These are phyloP conservation scores for Sebastes diploproa DNA, from an alignment of 2,797 vertebrate species.

Conservation along the genomic window DNA sequence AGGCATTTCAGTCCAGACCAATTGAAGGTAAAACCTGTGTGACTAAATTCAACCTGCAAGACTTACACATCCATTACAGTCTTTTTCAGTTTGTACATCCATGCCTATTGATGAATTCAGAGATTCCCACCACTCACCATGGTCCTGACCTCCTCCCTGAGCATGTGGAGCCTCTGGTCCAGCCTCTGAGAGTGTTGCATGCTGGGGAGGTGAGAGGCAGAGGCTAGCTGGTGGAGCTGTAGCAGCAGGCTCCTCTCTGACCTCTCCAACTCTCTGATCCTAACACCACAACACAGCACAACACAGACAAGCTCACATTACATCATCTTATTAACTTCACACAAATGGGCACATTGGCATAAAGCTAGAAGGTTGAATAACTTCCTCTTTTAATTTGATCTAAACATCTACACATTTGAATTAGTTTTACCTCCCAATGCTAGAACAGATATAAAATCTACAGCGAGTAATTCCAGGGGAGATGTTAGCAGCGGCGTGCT, in stretches of 20 bases:
- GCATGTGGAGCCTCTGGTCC: constrained; percentile 77
- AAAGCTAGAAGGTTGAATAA: not conserved
- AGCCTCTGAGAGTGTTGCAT: constrained; percentile 73
- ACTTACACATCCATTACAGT: not conserved
- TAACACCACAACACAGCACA: constrained; percentile 23
- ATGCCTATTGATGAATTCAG: not conserved
- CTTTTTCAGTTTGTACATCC: not conserved
- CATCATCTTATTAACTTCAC: not conserved
- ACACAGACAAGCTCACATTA: constrained; percentile 16
- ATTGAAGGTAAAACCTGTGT: not conserved
- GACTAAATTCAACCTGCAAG: not conserved
- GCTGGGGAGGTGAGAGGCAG: constrained; percentile 48
- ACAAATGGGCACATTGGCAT: not conserved
- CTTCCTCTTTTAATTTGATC: not conserved
- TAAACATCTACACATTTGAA: not conserved
- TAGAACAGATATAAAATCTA: not conserved
- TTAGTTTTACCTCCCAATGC: not conserved
- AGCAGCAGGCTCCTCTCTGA: constrained; percentile 72
- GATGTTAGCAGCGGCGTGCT: constrained; percentile 15
- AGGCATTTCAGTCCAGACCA: not conserved
- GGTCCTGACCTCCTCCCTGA: constrained; percentile 77
- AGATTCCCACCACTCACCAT: constrained; percentile 67
- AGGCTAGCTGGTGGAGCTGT: constrained; percentile 52
- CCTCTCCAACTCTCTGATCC: constrained; percentile 75
- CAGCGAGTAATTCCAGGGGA: constrained; percentile 4